Evolutionary conservation across 2,797 vertebrate species (phyloP), one percentile per base, ranked within the genome.

Genomic region (Chloroceryle amazona): DNA sequence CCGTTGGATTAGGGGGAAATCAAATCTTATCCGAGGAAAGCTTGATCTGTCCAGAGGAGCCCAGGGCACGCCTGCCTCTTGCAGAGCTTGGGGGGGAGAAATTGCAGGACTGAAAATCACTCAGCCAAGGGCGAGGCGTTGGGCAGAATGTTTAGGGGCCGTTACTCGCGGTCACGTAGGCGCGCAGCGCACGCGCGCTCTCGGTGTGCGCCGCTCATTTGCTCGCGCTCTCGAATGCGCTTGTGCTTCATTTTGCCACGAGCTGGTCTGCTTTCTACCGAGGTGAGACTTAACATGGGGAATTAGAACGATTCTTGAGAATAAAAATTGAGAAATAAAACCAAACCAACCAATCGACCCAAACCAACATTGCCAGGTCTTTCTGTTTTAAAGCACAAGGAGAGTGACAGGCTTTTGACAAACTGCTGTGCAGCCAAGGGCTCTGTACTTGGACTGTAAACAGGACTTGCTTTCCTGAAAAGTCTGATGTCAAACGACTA

Each of bases 161-260:
- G 3, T 86, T 55, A 8, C 46, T 62, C 1, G 1, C 68, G 31
- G 55, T 60, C 61, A 7, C 0, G 0, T 31, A 7, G 1, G 1
- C 28, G 3, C 1, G 1, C 49, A 31, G 46, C 11, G 4, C 0
- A 0, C 2, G 6, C 0, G 2, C 9, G 7, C 13, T 20, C 13
- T 20, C 10, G 18, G 6, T 8, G 29, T 31, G 31, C 31, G 16
- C 37, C 61, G 62, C 44, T 70, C 29, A 5, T 52, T 68, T 23
- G 25, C 58, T 68, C 19, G 0, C 11, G 10, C 22, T 51, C 41
- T 55, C 62, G 33, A 4, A 51, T 12, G n/a, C 22, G 1, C 37
- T 65, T 67, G 8, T 31, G 12, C n/a, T 29, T 31, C 13, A 23
- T 57, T 71, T 54, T 62, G 23, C 42, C 12, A 9, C 37, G 37